phyloP scores from a whole-genome alignment of 2,797 vertebrate genomes.

The Clarias pachynema region DNA sequence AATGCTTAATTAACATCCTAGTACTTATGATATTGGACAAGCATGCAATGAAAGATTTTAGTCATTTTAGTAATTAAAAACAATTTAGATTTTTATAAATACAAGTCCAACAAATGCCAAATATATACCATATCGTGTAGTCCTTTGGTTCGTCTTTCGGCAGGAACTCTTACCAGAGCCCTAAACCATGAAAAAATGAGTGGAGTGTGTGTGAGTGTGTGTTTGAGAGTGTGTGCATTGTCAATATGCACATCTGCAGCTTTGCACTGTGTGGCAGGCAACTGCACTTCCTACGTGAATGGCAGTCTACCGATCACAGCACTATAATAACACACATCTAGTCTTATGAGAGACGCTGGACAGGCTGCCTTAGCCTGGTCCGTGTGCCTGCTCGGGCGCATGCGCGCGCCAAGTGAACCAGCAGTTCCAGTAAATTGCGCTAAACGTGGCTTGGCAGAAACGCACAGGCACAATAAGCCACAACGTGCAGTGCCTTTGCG shows the following conservation, averaged over 20 bases:
- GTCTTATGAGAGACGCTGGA: slow-evolving; percentile 48
- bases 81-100: background rate
- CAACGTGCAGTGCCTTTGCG: slow-evolving; percentile 62
- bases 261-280: slow-evolving; percentile 18
- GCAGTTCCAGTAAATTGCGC: slow-evolving; percentile 77
- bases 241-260: slow-evolving; percentile 1
- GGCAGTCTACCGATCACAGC: slow-evolving; percentile 50
- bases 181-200: background rate
- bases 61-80: too few relatives aligned
- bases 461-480: slow-evolving; percentile 53
- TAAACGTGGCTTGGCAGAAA: slow-evolving; percentile 71
- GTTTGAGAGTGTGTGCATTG: slow-evolving; percentile 17
- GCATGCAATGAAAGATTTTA: background rate
- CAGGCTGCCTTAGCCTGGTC: slow-evolving; percentile 24
- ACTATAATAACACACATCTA: slow-evolving; percentile 58
- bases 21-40: slow-evolving; percentile 1
- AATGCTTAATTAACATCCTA: background rate
- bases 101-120: background rate
- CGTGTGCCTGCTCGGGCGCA: slow-evolving; percentile 52
- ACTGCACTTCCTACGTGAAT: slow-evolving; percentile 24
- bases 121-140: background rate
- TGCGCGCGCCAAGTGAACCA: slow-evolving; percentile 67
- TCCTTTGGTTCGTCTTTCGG: background rate
- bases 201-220: slow-evolving; percentile 32
- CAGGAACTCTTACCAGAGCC: background rate